Conservation (phyloP, 2,113 vertebrate species). For the Caracal caracal region DNA sequence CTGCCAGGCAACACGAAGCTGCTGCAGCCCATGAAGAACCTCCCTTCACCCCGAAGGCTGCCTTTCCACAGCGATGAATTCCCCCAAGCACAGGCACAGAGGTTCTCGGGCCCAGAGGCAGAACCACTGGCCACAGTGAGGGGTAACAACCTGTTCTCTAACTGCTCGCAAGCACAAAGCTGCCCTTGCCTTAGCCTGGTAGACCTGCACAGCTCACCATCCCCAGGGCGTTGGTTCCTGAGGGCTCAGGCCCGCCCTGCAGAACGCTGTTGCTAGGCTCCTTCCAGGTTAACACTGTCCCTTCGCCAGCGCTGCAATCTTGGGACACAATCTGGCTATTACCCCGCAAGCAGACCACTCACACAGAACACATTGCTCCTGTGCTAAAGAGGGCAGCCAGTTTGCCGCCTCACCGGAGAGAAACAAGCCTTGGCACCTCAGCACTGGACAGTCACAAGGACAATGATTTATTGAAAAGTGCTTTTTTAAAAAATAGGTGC, state of each 20-base stretch:
- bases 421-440: neutral
- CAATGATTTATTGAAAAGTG: neutral
- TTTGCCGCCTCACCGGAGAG: neutral
- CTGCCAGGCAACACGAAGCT: neutral
- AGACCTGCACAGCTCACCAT: accelerated
- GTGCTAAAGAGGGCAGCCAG: neutral
- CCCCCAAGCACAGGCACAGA: neutral
- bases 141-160: neutral
- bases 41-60: accelerated
- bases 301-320: too few relatives aligned
- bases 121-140: accelerated
- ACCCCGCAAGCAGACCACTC: accelerated
- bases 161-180: neutral
- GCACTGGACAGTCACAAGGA: neutral
- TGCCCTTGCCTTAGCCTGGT: neutral
- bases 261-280: neutral
- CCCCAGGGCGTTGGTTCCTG: too few relatives aligned
- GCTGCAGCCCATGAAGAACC: neutral
- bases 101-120: neutral
- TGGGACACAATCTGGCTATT: accelerated
- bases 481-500: neutral
- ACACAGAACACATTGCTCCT: neutral
- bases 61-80: accelerated
- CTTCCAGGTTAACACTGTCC: accelerated
- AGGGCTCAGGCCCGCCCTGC: neutral